Conservation (phyloP, 2,888 invertebrate species). For the Pyrgus malvae region DNA sequence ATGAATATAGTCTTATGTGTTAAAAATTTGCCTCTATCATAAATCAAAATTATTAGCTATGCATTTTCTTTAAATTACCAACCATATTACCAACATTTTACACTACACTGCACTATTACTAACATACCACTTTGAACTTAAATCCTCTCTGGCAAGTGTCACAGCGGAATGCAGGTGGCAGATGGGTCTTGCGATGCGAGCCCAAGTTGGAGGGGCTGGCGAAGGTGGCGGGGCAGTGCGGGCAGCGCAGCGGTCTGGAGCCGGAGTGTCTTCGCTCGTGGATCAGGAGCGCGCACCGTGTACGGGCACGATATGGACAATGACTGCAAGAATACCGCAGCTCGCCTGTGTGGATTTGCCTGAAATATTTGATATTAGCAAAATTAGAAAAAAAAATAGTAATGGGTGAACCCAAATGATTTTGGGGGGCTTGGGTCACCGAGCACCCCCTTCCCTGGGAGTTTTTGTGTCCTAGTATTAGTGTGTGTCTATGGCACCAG, state of each 20-base stretch:
- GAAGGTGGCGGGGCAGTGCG: slow-evolving; percentile 43
- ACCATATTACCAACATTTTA: not conserved
- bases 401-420: no score
- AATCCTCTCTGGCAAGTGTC: slow-evolving; percentile 35
- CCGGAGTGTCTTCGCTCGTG: slow-evolving; percentile 47
- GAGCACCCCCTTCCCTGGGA: no score
- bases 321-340: slow-evolving; percentile 35
- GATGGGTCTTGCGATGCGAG: slow-evolving; percentile 42
- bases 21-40: no score
- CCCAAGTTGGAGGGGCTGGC: slow-evolving; percentile 42
- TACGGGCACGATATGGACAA: slow-evolving; percentile 45
- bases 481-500: no score
- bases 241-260: slow-evolving; percentile 39
- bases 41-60: no score
- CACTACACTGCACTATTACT: not conserved
- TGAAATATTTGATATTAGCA: slow-evolving; percentile 23
- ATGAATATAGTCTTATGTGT: no score
- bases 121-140: slow-evolving; percentile 7
- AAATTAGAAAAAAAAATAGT: no score
- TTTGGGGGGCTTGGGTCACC: no score
- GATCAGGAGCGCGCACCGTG: slow-evolving; percentile 39
- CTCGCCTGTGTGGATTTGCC: slow-evolving; percentile 40
- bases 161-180: slow-evolving; percentile 44
- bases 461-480: no score
- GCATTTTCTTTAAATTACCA: no score